Evolutionary conservation across 1,140 invertebrate species (phyloP), one percentile per base, ranked within the genome.

Genomic region (Macrotrachela quadricornifera): DNA sequence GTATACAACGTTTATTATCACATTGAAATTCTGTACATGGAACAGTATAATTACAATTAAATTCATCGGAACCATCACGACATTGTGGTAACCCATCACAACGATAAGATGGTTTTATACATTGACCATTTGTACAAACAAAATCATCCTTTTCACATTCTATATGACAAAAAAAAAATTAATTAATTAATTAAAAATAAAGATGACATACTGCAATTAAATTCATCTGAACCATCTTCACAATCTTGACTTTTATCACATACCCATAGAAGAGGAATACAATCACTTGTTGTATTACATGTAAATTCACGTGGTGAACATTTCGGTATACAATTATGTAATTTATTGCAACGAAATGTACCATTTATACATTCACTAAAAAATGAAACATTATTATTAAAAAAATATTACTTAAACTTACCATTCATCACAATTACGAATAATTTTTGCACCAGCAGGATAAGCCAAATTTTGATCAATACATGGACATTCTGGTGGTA

Each of bases 221-320:
- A 78, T 75, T 61, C 77, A 72, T 67, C 79, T 1, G 76, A 77
- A 51, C 72, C 73, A 64, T 81, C 81, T 38, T 61, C 59, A 60
- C 84, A 88, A 57, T 86, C 75, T 0, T 60, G 60, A 44, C 77
- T 66, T 0, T 78, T 78, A 62, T 87, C 75, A 61, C 82, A 85
- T 30, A 82, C 67, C 38, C 74, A 69, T 9, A 68, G 51, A 42
- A 71, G 1, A 14, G 53, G 53, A 16, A 54, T 44, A 13, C 53
- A 54, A 8, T 16, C 48, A 40, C 36, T 43, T 17, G 46, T 39
- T 4, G 4, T 13, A 21, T 38, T 43, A 14, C 53, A 54, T 16
- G n/a, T 49, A 46, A 49, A 54, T 38, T 53, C 45, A 15, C 11
- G 39, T 8, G 30, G 36, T 13, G 46, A 18, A 37, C 51, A 53